Percentiles rank a stretch among this genome's conserved stretches.
phyloP scores from a whole-genome alignment of 2,888 invertebrate species.

The Melanostoma mellinum region DNA sequence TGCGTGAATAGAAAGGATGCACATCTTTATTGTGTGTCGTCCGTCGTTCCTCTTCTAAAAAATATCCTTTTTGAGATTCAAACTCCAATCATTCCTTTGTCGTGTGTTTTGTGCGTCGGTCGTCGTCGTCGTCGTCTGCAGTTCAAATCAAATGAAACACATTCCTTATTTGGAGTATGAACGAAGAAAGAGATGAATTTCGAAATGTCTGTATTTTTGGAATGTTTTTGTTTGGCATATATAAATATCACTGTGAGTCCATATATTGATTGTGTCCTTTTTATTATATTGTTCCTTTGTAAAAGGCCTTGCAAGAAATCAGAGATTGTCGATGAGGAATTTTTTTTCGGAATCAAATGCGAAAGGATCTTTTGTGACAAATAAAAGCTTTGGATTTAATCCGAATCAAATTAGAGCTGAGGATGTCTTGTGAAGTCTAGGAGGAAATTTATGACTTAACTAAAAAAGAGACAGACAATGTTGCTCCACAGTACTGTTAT shows the following conservation, averaged over 20 bases:
- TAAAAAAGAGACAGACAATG: too few species aligned
- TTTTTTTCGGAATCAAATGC: slow-evolving; percentile 43
- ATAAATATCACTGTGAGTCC: neutral
- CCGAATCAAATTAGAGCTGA: slow-evolving; percentile 1
- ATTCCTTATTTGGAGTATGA: slow-evolving; percentile 42
- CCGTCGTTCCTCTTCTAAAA: slow-evolving; percentile 2
- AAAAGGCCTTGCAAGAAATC: slow-evolving; percentile 19
- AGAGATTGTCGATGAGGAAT: slow-evolving; percentile 36
- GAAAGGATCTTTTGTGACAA: slow-evolving; percentile 44
- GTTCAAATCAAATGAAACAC: slow-evolving; percentile 59
- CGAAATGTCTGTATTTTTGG: slow-evolving; percentile 41
- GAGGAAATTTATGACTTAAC: too few species aligned
- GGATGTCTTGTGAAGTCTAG: neutral
- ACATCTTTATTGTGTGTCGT: slow-evolving; percentile 24
- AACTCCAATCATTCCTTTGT: neutral
- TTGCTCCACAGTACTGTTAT: too few species aligned
- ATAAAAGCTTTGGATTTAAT: slow-evolving; percentile 10
- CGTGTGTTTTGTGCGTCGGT: slow-evolving; percentile 2
- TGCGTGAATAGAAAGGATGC: slow-evolving; percentile 37
- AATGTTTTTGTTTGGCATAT: slow-evolving; percentile 24
- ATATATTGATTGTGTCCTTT: slow-evolving; percentile 17
- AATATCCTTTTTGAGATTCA: neutral
- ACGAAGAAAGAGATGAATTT: slow-evolving; percentile 22
- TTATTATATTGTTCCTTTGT: slow-evolving; percentile 32
- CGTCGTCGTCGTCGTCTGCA: slow-evolving; percentile 29